Evolutionary conservation across 2,113 vertebrate genomes (phyloP).

Genomic region (Cephalopholis sonnerati): DNA sequence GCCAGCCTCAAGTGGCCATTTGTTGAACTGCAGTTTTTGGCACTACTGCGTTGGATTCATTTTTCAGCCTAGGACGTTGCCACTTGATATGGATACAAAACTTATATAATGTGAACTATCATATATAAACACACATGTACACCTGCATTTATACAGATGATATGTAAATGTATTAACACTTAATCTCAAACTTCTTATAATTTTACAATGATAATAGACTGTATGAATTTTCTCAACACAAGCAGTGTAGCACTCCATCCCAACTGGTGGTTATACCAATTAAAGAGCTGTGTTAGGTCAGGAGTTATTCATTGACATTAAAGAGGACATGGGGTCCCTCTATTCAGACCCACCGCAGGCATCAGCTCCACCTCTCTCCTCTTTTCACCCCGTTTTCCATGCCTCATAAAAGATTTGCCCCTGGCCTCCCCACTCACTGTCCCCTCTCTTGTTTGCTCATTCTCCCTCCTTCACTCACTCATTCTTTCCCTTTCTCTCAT

Average conservation of each 20-base stretch:
- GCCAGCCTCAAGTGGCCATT: no score
- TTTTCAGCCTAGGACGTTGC: no score
- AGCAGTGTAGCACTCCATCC: slow-evolving; percentile 9
- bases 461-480: slow-evolving; percentile 51
- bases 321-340: slow-evolving; percentile 74
- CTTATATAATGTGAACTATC: neutral
- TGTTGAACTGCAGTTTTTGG: no score
- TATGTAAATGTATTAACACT: neutral
- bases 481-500: slow-evolving; percentile 9
- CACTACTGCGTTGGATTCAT: no score
- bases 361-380: slow-evolving; percentile 46
- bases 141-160: neutral
- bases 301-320: slow-evolving; percentile 77
- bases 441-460: slow-evolving; percentile 56
- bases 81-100: no score
- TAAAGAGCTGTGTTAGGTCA: slow-evolving; percentile 80
- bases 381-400: slow-evolving; percentile 64
- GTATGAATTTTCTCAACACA: slow-evolving; percentile 15
- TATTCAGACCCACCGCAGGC: slow-evolving; percentile 73
- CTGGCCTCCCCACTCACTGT: slow-evolving; percentile 39
- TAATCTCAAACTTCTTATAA: neutral
- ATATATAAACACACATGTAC: neutral
- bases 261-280: slow-evolving; percentile 76
- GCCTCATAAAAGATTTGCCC: slow-evolving; percentile 70
- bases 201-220: neutral